Conservation (phyloP, 2,888 invertebrate species). For the Ditylenchus weischeri region DNA sequence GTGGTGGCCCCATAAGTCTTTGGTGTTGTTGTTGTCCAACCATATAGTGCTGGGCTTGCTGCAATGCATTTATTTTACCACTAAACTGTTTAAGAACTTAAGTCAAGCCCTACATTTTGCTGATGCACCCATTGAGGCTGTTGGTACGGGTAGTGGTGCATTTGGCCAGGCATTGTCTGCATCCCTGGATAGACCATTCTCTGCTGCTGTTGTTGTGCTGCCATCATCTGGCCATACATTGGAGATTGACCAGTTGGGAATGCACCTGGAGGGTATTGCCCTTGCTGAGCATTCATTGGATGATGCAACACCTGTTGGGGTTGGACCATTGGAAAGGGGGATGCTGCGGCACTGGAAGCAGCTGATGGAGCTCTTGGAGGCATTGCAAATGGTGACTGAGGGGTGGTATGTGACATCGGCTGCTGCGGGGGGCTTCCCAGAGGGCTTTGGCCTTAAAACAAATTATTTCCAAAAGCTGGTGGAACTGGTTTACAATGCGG, state of each 20-base stretch:
- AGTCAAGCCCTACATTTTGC: background rate
- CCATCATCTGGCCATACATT: slow-evolving; percentile 1
- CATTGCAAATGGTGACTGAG: slow-evolving; percentile 25
- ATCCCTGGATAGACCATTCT: slow-evolving; percentile 1
- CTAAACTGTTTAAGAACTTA: too few relatives aligned
- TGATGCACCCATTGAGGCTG: slow-evolving; percentile 10
- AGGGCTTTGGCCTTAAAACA: slow-evolving; percentile 17
- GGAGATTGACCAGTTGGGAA: background rate
- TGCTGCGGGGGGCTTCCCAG: slow-evolving; percentile 27
- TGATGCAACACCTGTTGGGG: background rate
- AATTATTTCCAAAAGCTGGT: too few relatives aligned
- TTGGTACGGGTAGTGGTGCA: slow-evolving; percentile 9
- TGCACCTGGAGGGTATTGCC: too few relatives aligned
- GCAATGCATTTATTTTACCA: too few relatives aligned
- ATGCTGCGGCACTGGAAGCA: slow-evolving; percentile 19
- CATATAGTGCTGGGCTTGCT: slow-evolving; percentile 5
- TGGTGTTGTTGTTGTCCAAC: background rate
- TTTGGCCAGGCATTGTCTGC: background rate
- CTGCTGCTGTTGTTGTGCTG: background rate
- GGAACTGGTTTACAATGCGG: background rate
- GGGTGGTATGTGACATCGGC: slow-evolving; percentile 9
- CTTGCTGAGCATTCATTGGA: background rate
- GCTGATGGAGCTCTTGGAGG: slow-evolving; percentile 21
- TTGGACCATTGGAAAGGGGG: slow-evolving; percentile 22
- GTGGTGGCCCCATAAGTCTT: slow-evolving; percentile 5